A percentile compares a stretch with the other conserved stretches of the same genome.
Conservation (phyloP, 2,113 vertebrate genomes). For the Hystrix cristata region DNA sequence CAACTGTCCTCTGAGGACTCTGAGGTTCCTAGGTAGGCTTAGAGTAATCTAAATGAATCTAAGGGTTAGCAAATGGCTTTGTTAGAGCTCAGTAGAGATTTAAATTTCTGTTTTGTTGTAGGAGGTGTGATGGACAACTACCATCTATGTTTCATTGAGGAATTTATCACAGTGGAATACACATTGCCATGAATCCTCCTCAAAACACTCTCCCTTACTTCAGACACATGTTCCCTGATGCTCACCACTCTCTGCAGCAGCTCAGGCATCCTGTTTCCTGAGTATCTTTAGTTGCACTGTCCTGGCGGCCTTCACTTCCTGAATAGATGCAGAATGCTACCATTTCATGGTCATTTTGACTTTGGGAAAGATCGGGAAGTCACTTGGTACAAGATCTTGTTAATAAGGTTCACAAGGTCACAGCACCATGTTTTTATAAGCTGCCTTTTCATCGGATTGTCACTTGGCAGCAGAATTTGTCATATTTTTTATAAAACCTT, state of each 20-base stretch:
- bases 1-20: not conserved
- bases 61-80: not conserved
- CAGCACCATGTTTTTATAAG: not conserved
- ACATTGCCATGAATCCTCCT: not conserved
- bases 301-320: not conserved
- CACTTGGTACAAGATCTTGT: accelerated
- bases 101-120: not conserved
- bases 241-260: not conserved
- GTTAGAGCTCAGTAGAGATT: not conserved
- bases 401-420: not conserved
- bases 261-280: not conserved
- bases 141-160: not conserved
- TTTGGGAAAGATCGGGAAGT: not conserved
- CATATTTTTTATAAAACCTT: not conserved
- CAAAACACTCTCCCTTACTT: not conserved
- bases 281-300: not conserved
- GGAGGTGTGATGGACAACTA: not conserved
- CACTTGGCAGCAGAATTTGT: not conserved
- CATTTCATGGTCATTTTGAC: not conserved
- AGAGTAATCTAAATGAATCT: not conserved
- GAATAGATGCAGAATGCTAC: not conserved
- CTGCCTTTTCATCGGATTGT: not conserved
- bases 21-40: not conserved
- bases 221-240: not conserved
- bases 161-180: not conserved